Conservation (phyloP, 2,113 vertebrate species). For the Tor tambroides region DNA sequence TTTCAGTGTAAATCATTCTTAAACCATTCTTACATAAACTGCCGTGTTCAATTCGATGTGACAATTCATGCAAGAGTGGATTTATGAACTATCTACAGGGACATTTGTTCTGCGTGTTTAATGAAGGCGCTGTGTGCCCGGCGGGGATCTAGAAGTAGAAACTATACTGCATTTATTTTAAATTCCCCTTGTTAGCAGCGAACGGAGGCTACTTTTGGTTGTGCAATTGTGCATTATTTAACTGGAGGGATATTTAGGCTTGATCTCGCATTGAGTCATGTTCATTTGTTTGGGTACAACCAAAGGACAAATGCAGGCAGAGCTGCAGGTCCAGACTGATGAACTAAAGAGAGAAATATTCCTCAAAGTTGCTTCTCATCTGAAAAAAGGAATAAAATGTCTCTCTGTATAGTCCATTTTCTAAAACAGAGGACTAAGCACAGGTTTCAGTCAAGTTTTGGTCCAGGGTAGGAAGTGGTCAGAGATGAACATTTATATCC, state of each 20-base stretch:
- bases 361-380: not conserved
- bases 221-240: constrained; percentile 24
- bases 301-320: not conserved
- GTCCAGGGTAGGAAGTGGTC: constrained; percentile 40
- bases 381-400: not conserved
- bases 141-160: not conserved
- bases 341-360: no score
- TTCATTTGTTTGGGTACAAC: constrained; percentile 11
- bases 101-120: not conserved
- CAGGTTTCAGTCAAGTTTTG: constrained; percentile 27
- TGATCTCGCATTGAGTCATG: not conserved
- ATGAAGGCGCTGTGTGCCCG: not conserved
- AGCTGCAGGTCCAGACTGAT: not conserved
- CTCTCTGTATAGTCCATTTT: not conserved
- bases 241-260: constrained; percentile 8
- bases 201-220: constrained; percentile 20
- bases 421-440: not conserved
- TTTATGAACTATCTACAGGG: not conserved
- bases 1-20: not conserved
- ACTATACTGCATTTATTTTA: not conserved
- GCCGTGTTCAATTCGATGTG: not conserved
- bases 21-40: not conserved
- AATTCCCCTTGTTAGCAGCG: not conserved
- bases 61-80: constrained; percentile 17
- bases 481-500: not conserved